Evolutionary conservation across 2,113 vertebrate species (phyloP).

Genomic region (Spermophilus dauricus): DNA sequence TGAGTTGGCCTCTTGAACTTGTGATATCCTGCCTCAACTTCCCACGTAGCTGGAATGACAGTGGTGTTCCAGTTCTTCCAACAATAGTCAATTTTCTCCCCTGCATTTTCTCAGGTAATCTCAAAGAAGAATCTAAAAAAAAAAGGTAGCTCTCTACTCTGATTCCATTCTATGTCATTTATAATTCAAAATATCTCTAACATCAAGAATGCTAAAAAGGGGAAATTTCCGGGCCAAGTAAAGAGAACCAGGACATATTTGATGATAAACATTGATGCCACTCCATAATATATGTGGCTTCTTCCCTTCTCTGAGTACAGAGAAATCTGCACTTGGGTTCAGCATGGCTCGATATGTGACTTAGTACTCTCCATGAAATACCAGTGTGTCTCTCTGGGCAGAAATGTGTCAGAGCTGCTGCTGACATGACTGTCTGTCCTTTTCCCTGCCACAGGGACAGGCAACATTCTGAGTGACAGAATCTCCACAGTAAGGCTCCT

Average conservation of each 20-base stretch:
- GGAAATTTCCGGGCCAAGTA: not conserved
- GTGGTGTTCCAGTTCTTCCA: too few relatives aligned
- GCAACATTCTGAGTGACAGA: not conserved
- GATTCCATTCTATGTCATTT: not conserved
- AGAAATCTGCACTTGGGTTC: not conserved
- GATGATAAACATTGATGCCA: not conserved
- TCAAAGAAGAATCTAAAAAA: slow-evolving; percentile 21
- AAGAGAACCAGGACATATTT: not conserved
- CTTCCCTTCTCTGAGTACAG: not conserved
- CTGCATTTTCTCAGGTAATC: not conserved
- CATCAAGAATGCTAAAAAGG: not conserved
- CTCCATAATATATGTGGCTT: not conserved
- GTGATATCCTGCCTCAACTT: too few relatives aligned
- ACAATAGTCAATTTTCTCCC: not conserved
- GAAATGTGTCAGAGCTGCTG: not conserved
- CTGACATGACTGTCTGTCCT: not conserved
- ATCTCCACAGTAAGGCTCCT: not conserved
- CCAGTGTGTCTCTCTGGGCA: not conserved
- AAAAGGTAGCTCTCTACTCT: not conserved
- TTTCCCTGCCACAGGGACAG: not conserved
- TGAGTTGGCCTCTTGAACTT: too few relatives aligned
- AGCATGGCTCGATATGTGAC: not conserved
- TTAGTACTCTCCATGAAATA: not conserved
- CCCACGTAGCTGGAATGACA: too few relatives aligned
- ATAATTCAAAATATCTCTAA: not conserved